Evolutionary conservation across 2,797 vertebrate species (phyloP).

Genomic region (Spheniscus humboldti): DNA sequence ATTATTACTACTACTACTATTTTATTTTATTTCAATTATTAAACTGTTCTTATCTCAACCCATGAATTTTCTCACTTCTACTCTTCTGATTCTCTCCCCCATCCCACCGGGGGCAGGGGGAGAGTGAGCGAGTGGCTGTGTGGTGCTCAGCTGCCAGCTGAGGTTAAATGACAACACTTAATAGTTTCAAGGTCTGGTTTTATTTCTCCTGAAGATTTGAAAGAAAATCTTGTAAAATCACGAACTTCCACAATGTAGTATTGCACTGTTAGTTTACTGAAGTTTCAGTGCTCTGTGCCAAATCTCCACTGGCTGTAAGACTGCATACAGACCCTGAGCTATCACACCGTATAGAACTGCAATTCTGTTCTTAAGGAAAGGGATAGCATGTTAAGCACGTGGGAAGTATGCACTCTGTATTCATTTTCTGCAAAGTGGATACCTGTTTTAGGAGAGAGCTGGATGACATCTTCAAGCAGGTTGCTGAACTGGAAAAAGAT

Average conservation of each 20-base stretch:
- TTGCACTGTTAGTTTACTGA: neutral
- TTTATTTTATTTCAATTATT: no score
- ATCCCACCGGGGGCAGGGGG: no score
- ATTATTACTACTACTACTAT: no score
- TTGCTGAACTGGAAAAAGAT: neutral
- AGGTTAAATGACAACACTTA: neutral
- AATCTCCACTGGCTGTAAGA: neutral
- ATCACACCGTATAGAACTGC: rapidly evolving
- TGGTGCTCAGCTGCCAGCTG: no score
- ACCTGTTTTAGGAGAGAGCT: neutral
- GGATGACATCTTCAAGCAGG: neutral
- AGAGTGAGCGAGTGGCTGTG: no score
- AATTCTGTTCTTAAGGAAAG: neutral
- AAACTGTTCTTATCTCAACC: no score
- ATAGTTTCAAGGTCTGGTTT: neutral
- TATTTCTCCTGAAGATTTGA: neutral
- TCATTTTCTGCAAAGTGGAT: neutral
- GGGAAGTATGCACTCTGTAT: neutral
- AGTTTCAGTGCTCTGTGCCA: neutral
- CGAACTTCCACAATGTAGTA: neutral
- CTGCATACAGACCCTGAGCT: neutral
- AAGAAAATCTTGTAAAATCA: neutral
- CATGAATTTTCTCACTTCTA: no score
- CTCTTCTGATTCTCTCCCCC: no score
- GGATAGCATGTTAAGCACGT: neutral